Conservation (phyloP, 1,140 invertebrate species). For the Daktulosphaira vitifoliae region DNA sequence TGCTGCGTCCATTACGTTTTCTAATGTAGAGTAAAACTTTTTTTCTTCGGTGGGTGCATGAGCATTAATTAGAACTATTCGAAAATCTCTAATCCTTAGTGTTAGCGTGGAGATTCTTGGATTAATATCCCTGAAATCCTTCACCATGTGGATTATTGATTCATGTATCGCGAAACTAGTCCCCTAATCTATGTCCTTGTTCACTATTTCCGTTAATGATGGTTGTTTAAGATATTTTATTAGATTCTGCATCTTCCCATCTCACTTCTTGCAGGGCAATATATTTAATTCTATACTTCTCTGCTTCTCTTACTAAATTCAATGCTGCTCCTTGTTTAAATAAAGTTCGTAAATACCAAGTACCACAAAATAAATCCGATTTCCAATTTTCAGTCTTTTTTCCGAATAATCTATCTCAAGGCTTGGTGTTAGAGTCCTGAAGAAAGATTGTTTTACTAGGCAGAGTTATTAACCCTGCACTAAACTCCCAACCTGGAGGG, state of each 20-base stretch:
- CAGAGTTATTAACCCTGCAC: too few species aligned
- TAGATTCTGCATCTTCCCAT: constrained; percentile 1
- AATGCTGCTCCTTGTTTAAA: too few species aligned
- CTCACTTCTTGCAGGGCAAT: neutral
- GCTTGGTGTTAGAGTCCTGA: too few species aligned
- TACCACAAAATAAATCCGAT: too few species aligned
- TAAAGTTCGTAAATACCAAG: neutral
- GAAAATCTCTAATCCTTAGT: neutral
- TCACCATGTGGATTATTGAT: neutral
- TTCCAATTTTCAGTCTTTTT: too few species aligned
- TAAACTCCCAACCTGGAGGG: too few species aligned
- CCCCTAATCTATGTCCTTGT: neutral
- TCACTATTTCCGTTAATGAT: neutral
- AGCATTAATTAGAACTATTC: constrained; percentile 1
- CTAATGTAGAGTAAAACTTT: constrained; percentile 9
- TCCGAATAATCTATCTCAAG: too few species aligned
- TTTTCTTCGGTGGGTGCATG: constrained; percentile 15
- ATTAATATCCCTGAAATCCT: constrained; percentile 17
- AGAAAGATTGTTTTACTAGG: too few species aligned
- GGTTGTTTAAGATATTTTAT: neutral
- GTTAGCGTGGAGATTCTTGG: constrained; percentile 8
- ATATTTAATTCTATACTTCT: neutral
- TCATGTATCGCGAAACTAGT: neutral
- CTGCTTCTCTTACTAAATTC: too few species aligned
- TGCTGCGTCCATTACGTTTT: constrained; percentile 7